Conservation (phyloP, 1,140 invertebrate genomes). For the Zaprionus nigranus region DNA sequence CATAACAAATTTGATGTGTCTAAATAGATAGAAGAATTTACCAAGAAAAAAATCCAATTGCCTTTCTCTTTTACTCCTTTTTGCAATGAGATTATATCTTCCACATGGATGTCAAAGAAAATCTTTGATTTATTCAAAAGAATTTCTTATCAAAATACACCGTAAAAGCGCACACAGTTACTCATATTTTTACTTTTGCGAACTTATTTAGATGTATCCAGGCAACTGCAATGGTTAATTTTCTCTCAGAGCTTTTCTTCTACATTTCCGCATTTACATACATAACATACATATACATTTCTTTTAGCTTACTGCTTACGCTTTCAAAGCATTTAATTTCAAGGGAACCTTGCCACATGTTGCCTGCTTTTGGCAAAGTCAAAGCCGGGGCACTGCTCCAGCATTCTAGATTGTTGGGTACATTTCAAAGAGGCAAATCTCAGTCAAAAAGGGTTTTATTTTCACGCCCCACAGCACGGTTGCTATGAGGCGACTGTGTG, state of each 20-base stretch:
- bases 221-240: not conserved
- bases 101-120: not conserved
- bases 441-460: slow-evolving; percentile 36
- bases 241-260: not conserved
- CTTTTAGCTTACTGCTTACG: not conserved
- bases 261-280: not conserved
- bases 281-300: not conserved
- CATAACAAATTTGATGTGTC: too few relatives aligned
- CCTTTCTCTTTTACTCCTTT: not conserved
- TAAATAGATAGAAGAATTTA: too few relatives aligned
- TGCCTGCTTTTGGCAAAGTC: slow-evolving; percentile 14
- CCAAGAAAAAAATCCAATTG: too few relatives aligned
- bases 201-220: not conserved
- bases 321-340: slow-evolving; percentile 7
- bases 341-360: slow-evolving; percentile 41
- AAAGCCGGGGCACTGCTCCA: slow-evolving; percentile 17
- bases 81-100: not conserved
- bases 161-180: not conserved
- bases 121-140: not conserved
- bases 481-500: slow-evolving; percentile 17
- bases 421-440: slow-evolving; percentile 27
- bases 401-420: not conserved
- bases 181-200: not conserved
- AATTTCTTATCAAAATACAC: slow-evolving; percentile 2
- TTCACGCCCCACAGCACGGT: slow-evolving; percentile 21